A percentile compares a stretch with the other conserved stretches of the same genome.
Evolutionary conservation across 2,797 vertebrate species (phyloP).

Genomic region (Potorous gilbertii): DNA sequence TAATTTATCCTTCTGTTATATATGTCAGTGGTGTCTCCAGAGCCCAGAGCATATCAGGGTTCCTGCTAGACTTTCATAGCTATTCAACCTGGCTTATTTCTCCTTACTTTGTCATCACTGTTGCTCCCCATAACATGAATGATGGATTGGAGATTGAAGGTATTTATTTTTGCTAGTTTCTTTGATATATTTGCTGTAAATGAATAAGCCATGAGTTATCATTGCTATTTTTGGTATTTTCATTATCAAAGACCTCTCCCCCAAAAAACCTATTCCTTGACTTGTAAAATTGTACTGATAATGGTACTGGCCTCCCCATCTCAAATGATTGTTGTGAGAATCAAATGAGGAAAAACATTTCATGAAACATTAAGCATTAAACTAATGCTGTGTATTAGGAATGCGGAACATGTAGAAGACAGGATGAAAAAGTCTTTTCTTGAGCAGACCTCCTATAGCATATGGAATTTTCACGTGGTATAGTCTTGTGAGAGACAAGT

Average conservation of each 20-base stretch:
- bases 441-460: background rate
- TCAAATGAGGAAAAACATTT: background rate
- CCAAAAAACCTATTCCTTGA: background rate
- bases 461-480: background rate
- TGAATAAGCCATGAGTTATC: background rate
- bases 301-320: background rate
- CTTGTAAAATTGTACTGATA: background rate
- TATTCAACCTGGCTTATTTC: background rate
- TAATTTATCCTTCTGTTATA: background rate
- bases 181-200: background rate
- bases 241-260: background rate
- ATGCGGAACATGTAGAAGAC: background rate
- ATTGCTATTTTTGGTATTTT: background rate
- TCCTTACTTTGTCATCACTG: background rate
- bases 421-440: background rate
- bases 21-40: background rate
- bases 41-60: background rate
- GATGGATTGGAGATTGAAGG: background rate
- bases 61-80: background rate
- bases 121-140: background rate
- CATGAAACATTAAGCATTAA: background rate
- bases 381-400: background rate
- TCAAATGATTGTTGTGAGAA: background rate
- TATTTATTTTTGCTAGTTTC: background rate
- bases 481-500: background rate